Base-by-base conservation (phyloP, 2,113 vertebrate species). In the Delphinus delphis region DNA sequence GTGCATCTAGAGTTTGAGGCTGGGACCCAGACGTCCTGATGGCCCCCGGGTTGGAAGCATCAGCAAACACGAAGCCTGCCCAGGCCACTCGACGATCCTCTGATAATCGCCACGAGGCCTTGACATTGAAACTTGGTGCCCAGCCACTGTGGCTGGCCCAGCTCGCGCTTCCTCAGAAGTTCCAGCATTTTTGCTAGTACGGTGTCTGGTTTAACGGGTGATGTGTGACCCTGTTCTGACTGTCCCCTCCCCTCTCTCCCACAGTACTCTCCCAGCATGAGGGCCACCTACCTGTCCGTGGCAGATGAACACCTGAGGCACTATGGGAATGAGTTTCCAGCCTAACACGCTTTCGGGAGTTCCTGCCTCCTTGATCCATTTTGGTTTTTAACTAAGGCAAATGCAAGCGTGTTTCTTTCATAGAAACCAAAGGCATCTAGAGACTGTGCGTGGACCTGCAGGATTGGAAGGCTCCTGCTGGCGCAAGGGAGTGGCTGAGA, bases 261-360 rank as follows among this genome's bases (percentile, higher is more conserved):
- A 0, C 95, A 99, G 99, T 99, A 99, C 98, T 99, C 99, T 31
- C 99, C 99, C 50, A 99, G 99, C 98, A 99, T 99, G 99, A 99
- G 99, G 96, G 99, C 99, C 97, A 99, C 99, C 92, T 99, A 99
- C 98, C 99, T 99, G 97, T 99, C 99, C 0, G 99, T 99, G 99
- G 99, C 99, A 0, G 99, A 99, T 84, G 99, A 99, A 90, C 99
- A 99, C 94, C 70, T 98, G 73, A 98, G 99, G 98, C 99, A 98
- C 95, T 99, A 99, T 50, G 97, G 99, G 85, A 98, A 98, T 21
- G 99, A 99, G 95, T 99, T 99, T 98, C 99, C 99, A 31, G 99
- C 99, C 74, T 99, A 99, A 82, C 7, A 7, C 2, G 1, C 87
- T 55, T 1, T 0, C 18, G 0, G 71, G 44, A 65, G 38, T 28